These are phyloP conservation scores for Naja naja DNA, from an alignment of 2,113 vertebrate species.

Conservation along the genomic window DNA sequence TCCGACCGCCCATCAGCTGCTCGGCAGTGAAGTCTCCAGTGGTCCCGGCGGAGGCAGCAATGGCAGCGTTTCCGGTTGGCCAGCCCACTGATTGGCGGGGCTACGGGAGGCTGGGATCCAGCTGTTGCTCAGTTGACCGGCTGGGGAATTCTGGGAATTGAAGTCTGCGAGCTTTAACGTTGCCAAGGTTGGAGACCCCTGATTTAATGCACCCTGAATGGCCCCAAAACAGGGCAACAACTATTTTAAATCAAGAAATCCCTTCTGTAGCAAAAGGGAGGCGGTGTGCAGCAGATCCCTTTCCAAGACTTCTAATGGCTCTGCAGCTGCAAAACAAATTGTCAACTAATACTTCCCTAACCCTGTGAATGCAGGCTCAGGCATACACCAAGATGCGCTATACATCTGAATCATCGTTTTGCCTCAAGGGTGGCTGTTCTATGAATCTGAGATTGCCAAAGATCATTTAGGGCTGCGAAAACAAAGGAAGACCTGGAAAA, in stretches of 20 bases:
- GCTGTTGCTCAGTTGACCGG: no score
- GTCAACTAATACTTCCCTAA: neutral
- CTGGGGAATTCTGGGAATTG: no score
- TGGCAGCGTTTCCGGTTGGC: no score
- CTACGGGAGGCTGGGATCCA: no score
- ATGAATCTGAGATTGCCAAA: neutral
- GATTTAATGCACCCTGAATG: neutral
- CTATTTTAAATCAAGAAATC: neutral
- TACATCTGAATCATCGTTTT: neutral
- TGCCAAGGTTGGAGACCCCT: no score
- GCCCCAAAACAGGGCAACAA: neutral
- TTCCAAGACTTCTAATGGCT: neutral
- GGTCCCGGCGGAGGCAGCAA: no score
- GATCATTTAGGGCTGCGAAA: neutral
- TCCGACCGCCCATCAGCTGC: no score
- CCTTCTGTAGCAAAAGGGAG: neutral
- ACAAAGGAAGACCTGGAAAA: neutral
- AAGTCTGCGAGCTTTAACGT: no score
- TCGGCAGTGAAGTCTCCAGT: no score
- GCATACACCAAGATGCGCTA: neutral
- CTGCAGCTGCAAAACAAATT: neutral
- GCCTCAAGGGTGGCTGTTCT: neutral
- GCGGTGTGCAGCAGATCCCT: neutral
- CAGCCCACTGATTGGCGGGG: no score
- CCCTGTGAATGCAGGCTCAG: neutral